Conservation (phyloP, 2,888 invertebrate species). For the Synergus umbraculus region DNA sequence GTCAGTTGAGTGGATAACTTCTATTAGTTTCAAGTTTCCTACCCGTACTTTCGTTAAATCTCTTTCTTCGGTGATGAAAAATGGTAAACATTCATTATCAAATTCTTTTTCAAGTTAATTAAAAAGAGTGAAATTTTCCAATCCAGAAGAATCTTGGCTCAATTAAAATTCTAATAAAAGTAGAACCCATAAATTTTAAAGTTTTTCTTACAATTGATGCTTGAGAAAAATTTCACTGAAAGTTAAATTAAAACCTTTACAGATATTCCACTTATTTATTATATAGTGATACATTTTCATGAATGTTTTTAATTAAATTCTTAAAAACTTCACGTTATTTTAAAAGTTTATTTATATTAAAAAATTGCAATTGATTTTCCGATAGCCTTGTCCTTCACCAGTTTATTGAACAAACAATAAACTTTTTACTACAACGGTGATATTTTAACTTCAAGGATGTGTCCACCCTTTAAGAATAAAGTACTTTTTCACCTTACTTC, state of each 20-base stretch:
- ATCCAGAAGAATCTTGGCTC: background rate
- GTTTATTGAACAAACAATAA: slow-evolving; percentile 3
- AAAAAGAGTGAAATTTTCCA: background rate
- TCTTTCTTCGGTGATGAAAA: slow-evolving; percentile 6
- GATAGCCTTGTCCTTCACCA: background rate
- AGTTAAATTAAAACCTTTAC: background rate
- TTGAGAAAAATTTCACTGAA: background rate
- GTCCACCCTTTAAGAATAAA: slow-evolving; percentile 1
- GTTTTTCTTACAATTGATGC: background rate
- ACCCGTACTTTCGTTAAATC: background rate
- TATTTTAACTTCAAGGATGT: slow-evolving; percentile 17
- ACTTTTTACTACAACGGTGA: slow-evolving; percentile 9
- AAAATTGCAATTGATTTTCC: background rate
- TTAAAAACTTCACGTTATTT: background rate
- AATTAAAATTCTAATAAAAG: background rate
- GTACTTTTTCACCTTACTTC: background rate
- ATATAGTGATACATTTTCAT: background rate
- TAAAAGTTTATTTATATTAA: background rate
- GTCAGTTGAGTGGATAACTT: slow-evolving; percentile 26
- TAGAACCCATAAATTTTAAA: background rate
- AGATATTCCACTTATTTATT: background rate
- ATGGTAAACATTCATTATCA: background rate
- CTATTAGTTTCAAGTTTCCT: slow-evolving; percentile 29
- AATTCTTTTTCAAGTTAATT: background rate
- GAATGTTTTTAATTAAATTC: too few species aligned